phyloP scores from a whole-genome alignment of 2,797 vertebrate genomes.

The Echeneis naucrates region DNA sequence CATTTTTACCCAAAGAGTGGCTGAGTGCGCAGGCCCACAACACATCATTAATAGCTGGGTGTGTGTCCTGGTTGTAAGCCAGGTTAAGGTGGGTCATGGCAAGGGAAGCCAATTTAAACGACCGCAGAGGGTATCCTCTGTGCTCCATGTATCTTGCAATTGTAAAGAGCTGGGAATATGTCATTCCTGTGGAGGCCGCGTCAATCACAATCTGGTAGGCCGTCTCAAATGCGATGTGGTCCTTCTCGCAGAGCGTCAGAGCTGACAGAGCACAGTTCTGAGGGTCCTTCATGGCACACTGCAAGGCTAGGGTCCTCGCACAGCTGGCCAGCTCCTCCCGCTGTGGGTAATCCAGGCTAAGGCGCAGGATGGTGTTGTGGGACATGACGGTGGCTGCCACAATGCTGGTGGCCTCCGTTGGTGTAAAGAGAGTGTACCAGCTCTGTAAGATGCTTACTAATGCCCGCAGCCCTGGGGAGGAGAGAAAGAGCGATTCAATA shows the following conservation, averaged over 20 bases:
- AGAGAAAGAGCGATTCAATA: neutral
- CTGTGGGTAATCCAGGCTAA: slow-evolving; percentile 96
- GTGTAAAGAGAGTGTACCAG: slow-evolving; percentile 99
- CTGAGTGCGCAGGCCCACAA: slow-evolving; percentile 98
- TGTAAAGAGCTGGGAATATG: slow-evolving; percentile 97
- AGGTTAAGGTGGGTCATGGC: slow-evolving; percentile 99
- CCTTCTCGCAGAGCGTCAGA: slow-evolving; percentile 97
- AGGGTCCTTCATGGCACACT: slow-evolving; percentile 99
- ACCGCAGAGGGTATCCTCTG: slow-evolving; percentile 95
- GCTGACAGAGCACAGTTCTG: slow-evolving; percentile 97
- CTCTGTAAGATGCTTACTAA: slow-evolving; percentile 97
- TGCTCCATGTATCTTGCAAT: slow-evolving; percentile 99
- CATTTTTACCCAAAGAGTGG: slow-evolving; percentile 98
- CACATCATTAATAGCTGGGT: slow-evolving; percentile 98
- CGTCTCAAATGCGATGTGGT: slow-evolving; percentile 98
- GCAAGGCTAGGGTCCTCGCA: slow-evolving; percentile 93
- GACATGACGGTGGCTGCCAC: slow-evolving; percentile 97
- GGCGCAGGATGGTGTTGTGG: slow-evolving; percentile 96
- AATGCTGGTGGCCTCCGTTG: slow-evolving; percentile 97
- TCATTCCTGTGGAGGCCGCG: slow-evolving; percentile 95
- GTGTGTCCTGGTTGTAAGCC: slow-evolving; percentile 99
- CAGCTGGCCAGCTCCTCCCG: slow-evolving; percentile 97
- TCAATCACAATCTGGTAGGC: slow-evolving; percentile 99
- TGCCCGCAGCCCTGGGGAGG: slow-evolving; percentile 90
- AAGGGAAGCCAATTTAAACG: slow-evolving; percentile 95